These are phyloP conservation scores for Muscicapa comitata DNA, from an alignment of 2,797 vertebrate genomes.

Conservation along the genomic window DNA sequence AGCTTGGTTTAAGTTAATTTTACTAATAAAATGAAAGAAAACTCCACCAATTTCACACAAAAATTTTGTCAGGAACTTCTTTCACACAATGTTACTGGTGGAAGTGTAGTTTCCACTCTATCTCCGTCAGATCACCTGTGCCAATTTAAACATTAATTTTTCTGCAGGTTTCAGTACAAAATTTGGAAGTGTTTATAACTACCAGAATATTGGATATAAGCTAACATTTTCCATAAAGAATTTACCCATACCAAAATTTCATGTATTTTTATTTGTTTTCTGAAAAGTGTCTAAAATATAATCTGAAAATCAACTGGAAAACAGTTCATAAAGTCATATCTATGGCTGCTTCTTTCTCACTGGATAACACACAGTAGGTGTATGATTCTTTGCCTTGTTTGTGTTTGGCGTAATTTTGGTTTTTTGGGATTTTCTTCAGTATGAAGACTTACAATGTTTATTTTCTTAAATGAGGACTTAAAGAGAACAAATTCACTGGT, in stretches of 20 bases:
- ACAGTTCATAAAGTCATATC: not conserved
- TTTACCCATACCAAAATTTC: not conserved
- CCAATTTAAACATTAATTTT: not conserved
- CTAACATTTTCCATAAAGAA: not conserved
- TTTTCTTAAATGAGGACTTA: not conserved
- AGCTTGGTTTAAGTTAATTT: not conserved
- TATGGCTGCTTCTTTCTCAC: not conserved
- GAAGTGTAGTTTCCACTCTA: not conserved
- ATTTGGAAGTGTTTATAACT: not conserved
- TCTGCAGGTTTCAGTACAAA: not conserved
- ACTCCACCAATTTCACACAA: not conserved
- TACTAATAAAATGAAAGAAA: accelerated
- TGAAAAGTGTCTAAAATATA: not conserved
- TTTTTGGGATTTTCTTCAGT: not conserved
- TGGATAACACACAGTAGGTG: not conserved
- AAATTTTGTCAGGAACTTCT: not conserved
- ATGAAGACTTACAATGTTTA: not conserved
- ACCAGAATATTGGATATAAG: not conserved
- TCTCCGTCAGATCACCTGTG: not conserved
- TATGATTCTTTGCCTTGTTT: not conserved
- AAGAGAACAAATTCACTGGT: not conserved
- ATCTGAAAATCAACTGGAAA: not conserved
- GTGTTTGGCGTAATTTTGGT: not conserved
- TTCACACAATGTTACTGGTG: not conserved
- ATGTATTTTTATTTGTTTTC: not conserved